Percentiles rank a stretch among this genome's conserved stretches.
Conservation (phyloP, 2,113 vertebrate species). For the Strix uralensis region DNA sequence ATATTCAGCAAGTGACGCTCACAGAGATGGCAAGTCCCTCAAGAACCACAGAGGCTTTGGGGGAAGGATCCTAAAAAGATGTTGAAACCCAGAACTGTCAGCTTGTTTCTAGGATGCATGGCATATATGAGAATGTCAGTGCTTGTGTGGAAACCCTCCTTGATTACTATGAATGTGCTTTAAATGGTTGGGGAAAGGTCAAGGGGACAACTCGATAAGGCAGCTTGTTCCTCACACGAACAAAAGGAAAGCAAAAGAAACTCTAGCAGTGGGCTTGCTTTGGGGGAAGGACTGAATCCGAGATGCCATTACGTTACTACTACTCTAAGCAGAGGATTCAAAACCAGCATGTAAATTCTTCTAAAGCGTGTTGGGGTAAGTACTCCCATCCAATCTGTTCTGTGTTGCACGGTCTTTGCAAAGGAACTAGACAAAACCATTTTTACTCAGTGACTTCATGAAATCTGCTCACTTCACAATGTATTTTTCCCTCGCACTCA, state of each 20-base stretch:
- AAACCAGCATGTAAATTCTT: neutral
- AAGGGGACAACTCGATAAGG: neutral
- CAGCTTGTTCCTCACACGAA: neutral
- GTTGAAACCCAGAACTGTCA: neutral
- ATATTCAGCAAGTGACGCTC: neutral
- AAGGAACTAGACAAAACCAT: neutral
- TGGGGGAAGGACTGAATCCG: neutral
- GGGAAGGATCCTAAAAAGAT: neutral
- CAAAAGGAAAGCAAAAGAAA: neutral
- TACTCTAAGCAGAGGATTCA: neutral
- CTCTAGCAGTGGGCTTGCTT: neutral
- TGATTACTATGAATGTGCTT: neutral
- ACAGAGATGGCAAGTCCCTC: neutral
- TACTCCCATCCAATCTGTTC: neutral
- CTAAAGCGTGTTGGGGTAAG: neutral
- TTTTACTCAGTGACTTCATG: neutral
- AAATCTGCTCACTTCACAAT: neutral
- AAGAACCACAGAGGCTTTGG: neutral
- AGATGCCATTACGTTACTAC: neutral
- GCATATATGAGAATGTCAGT: neutral
- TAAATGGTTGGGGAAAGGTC: neutral
- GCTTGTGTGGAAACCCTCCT: neutral
- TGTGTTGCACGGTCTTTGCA: neutral
- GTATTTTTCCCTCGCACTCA: neutral
- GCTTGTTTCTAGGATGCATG: neutral